phyloP scores from a whole-genome alignment of 2,797 vertebrate species.

The Dermochelys coriacea region DNA sequence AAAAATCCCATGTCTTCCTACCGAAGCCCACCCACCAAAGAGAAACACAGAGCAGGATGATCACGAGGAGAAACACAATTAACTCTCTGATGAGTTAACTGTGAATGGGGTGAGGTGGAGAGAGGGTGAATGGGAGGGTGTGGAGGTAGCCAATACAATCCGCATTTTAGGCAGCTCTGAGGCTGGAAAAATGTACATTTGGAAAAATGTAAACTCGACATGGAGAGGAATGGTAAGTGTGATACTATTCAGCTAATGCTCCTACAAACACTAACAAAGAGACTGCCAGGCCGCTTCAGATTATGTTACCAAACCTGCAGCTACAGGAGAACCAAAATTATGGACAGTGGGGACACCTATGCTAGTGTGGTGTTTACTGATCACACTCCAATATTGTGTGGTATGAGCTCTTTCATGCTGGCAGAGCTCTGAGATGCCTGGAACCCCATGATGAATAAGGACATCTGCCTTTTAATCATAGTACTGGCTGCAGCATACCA shows the following conservation, averaged over 20 bases:
- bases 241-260: not conserved
- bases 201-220: not conserved
- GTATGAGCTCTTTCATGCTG: not conserved
- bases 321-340: not conserved
- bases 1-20: not conserved
- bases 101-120: not conserved
- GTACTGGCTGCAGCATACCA: not conserved
- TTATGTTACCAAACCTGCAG: not conserved
- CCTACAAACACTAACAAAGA: not conserved
- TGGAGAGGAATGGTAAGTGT: not conserved
- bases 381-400: not conserved
- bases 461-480: not conserved
- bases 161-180: not conserved
- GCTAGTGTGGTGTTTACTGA: not conserved
- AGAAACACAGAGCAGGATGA: not conserved
- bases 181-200: not conserved
- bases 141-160: not conserved
- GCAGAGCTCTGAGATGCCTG: not conserved
- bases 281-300: not conserved
- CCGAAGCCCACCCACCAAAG: not conserved
- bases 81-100: not conserved
- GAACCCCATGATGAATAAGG: not conserved
- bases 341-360: not conserved
- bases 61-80: accelerated
- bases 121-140: not conserved